Base-by-base conservation (phyloP, 2,113 vertebrate species). In the Prunella fulvescens region DNA sequence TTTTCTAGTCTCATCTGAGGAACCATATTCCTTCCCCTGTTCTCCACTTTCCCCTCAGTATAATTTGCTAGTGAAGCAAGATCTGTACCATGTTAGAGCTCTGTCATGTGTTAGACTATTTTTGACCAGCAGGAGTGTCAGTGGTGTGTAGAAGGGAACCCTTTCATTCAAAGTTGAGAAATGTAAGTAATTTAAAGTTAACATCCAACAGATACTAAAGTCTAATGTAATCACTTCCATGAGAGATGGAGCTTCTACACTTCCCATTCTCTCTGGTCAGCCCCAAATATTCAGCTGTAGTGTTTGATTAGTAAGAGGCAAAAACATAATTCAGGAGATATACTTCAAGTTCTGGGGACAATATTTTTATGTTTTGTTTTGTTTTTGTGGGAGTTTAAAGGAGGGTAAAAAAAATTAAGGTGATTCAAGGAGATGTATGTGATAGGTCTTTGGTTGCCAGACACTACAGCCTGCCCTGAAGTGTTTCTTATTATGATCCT, bases 401-500 rank as follows among this genome's bases (percentile, higher is more conserved):
- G 14, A 29, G 2, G 19, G 29, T 17, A 12, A 11, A 31, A 37
- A 85, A 62, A 56, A 23, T 28, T 23, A 40, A 33, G n/a, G 35
- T 23, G 14, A 70, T 51, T 65, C 26, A 50, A 72, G 37, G 61
- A 93, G 44, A 85, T 74, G 51, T 90, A 31, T 92, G 54, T 72
- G 81, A 48, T 53, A 73, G 23, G 35, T 70, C 57, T 95, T 69
- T 83, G 80, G 54, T 50, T 7, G 4, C 40, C 60, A 92, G 94
- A 92, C 94, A 94, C 92, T 96, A 96, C 91, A 97, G 92, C 91
- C 94, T 97, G 94, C 83, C 80, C 91, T 97, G 83, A 96, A 94
- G 56, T 92, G 51, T 67, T 95, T 86, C 58, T 93, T 78, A 76
- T 81, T 80, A 88, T 40, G 88, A 93, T 91, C 88, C 83, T 97